Percentiles rank a stretch among this genome's conserved stretches.
These are phyloP conservation scores for Sebastes miniatus DNA, from an alignment of 2,797 vertebrate species.

Conservation along the genomic window DNA sequence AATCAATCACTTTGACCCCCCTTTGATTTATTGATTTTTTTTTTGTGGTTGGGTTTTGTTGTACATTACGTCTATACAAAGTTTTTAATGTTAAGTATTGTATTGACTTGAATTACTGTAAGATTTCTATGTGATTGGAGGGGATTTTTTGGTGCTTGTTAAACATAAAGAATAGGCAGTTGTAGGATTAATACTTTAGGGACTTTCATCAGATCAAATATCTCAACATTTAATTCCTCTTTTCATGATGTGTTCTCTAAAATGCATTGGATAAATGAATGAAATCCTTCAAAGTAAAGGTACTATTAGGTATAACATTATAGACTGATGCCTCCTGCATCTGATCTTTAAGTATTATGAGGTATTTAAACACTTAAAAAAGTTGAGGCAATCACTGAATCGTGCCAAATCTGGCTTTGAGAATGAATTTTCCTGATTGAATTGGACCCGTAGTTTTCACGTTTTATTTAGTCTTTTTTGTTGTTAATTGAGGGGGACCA, in stretches of 20 bases:
- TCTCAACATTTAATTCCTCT: neutral
- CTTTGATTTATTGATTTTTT: conserved; percentile 36
- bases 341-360: conserved; percentile 2
- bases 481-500: conserved; percentile 65
- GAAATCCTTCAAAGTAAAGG: neutral
- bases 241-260: neutral
- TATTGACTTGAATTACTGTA: conserved; percentile 74
- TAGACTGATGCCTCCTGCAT: neutral
- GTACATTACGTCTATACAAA: conserved; percentile 43
- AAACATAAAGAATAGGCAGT: conserved; percentile 20
- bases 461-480: conserved; percentile 23
- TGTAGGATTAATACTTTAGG: conserved; percentile 5
- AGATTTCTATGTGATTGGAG: conserved; percentile 49
- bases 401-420: conserved; percentile 37
- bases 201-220: neutral
- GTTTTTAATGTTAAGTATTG: conserved; percentile 49
- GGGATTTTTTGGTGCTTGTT: conserved; percentile 37
- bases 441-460: conserved; percentile 34
- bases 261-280: neutral
- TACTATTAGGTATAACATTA: neutral
- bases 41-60: conserved; percentile 30
- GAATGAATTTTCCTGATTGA: conserved; percentile 39
- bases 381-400: conserved; percentile 48
- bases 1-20: conserved; percentile 60
- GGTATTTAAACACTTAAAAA: conserved; percentile 26